Base-by-base conservation (phyloP, 2,888 invertebrate species). In the Stenolophus ochropezus region DNA sequence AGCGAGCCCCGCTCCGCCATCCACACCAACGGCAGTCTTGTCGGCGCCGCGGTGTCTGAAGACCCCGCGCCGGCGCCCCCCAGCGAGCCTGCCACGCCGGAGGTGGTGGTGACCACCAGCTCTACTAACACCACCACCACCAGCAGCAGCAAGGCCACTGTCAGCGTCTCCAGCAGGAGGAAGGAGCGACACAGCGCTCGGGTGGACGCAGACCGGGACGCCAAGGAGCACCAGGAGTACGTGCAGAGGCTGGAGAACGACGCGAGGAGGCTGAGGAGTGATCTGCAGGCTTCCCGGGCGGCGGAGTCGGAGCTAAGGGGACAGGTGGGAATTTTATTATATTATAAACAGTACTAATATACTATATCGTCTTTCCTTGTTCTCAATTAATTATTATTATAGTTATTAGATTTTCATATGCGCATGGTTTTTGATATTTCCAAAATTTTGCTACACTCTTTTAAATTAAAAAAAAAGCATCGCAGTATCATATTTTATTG, bases 271-370 rank as follows among this genome's bases (percentile, higher is more conserved):
- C 89, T 95, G 84, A 92, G 94, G 87, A 89, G 91, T 79, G 97
- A 97, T 87, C 91, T 97, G 84, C 92, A 94, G 84, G 91, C 92
- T n/a, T 93, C 93, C 88, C 91, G 94, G 85, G 92, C 93, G 86
- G 90, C 91, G 85, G 95, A 96, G 88, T 93, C 93, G 87, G 95
- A 96, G 83, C 90, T 95, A 82, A 90, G 94, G 85, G 91, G 93
- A 86, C 95, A 95, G 89, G 91, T 95, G 83, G 91, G 90, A 18
- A 8, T 85, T n/a, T 47, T 21, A 3, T 8, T 23, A 1, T 51
- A n/a, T 74, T 21, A 21, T 51, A 74, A 20, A 23, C 6, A 49
- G 20, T 0, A 16, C n/a, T n/a, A n/a, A n/a, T n/a, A n/a, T n/a
- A n/a, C n/a, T n/a, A n/a, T n/a, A n/a, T n/a, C n/a, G n/a, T n/a